Percentiles rank a stretch among this genome's conserved stretches.
Evolutionary conservation across 2,797 vertebrate species (phyloP).

Genomic region (Melanotaenia parkinsoni): DNA sequence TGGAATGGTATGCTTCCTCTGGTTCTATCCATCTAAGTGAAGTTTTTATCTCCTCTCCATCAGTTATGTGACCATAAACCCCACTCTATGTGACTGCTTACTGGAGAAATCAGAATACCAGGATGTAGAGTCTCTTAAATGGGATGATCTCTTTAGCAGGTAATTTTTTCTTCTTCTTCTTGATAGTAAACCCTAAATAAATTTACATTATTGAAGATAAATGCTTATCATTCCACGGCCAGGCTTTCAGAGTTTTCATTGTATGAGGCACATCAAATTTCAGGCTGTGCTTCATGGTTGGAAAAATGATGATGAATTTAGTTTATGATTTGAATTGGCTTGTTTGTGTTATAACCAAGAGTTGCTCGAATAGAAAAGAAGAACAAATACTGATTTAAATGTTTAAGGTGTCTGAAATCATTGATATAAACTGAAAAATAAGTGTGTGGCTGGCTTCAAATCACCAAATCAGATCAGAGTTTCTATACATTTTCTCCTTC

Average conservation of each 20-base stretch:
- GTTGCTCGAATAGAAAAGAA: not conserved
- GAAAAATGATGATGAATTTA: not conserved
- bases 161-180: conserved; percentile 57
- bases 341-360: too few species aligned
- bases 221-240: too few species aligned
- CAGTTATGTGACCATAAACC: conserved; percentile 91
- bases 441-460: too few species aligned
- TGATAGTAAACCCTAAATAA: too few species aligned
- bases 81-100: conserved; percentile 91
- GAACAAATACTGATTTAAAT: not conserved
- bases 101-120: conserved; percentile 92
- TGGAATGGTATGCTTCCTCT: conserved; percentile 4
- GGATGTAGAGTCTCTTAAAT: conserved; percentile 86
- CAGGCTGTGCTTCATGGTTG: too few species aligned
- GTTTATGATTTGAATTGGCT: not conserved
- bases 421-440: too few species aligned
- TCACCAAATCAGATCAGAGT: too few species aligned
- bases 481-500: too few species aligned
- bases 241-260: too few species aligned
- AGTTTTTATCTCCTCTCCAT: conserved; percentile 14
- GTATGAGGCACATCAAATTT: too few species aligned
- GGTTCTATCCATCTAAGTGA: not conserved
- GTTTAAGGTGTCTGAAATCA: too few species aligned
- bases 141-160: conserved; percentile 96
- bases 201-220: too few species aligned